Conservation (phyloP, 2,113 vertebrate genomes). For the Semicossyphus pulcher region DNA sequence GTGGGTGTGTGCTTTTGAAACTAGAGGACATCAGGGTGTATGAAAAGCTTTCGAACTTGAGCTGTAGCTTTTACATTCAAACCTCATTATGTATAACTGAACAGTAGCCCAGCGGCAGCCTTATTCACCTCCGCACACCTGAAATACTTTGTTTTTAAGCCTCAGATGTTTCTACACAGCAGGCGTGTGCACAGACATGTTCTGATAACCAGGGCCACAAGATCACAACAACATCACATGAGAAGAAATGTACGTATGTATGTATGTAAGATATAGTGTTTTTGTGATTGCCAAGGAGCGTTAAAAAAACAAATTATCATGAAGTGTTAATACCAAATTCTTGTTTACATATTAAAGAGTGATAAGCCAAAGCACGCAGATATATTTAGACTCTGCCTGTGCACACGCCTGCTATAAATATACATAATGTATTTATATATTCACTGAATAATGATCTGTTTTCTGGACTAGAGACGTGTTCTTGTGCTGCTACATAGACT, state of each 20-base stretch:
- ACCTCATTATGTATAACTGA: constrained; percentile 24
- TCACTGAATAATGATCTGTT: constrained; percentile 32
- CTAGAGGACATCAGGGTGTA: constrained; percentile 7
- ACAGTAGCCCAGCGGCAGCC: constrained; percentile 52
- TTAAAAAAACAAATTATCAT: not conserved
- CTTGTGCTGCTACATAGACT: constrained; percentile 64
- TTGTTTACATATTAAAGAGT: constrained; percentile 30
- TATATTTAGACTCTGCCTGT: constrained; percentile 22
- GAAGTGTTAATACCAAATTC: not conserved
- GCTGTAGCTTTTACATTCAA: constrained; percentile 56
- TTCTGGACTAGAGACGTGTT: constrained; percentile 55
- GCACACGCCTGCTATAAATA: constrained; percentile 33
- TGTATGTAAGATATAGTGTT: not conserved
- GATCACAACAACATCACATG: not conserved
- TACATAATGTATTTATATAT: constrained; percentile 43
- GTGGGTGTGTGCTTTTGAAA: constrained; percentile 15
- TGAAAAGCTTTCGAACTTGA: constrained; percentile 5
- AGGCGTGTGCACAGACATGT: constrained; percentile 8
- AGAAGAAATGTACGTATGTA: not conserved
- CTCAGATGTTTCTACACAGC: constrained; percentile 6
- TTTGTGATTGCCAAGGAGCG: constrained; percentile 12
- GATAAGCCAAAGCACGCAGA: constrained; percentile 30
- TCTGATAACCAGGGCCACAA: not conserved
- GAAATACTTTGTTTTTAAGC: not conserved
- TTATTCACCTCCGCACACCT: constrained; percentile 27